These are phyloP conservation scores for Psittacula echo DNA, from an alignment of 2,797 vertebrate species.

Conservation along the genomic window DNA sequence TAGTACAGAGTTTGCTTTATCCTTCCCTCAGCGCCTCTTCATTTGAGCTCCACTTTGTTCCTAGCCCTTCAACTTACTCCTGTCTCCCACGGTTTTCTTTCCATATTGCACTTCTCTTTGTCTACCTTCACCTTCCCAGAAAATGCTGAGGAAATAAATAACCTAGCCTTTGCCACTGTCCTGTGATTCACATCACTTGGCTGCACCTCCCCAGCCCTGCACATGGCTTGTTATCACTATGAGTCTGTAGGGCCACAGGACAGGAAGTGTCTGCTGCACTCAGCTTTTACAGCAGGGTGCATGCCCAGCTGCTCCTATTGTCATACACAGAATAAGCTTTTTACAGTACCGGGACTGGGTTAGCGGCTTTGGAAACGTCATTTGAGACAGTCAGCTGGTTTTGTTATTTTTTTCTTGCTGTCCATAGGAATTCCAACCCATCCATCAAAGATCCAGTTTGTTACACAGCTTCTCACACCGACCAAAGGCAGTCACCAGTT, in stretches of 20 bases:
- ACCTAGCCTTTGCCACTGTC: background rate
- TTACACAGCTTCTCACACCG: background rate
- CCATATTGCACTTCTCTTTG: background rate
- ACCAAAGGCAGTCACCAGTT: background rate
- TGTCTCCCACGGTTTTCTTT: background rate
- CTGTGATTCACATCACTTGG: background rate
- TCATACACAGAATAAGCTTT: background rate
- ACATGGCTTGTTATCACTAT: background rate
- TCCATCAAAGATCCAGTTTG: background rate
- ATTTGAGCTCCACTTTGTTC: rapidly evolving
- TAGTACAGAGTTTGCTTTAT: background rate
- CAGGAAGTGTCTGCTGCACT: background rate
- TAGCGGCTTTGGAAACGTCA: background rate
- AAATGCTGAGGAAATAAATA: background rate
- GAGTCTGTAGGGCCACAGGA: background rate
- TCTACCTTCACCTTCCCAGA: background rate
- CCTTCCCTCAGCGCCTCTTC: background rate
- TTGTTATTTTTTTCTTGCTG: background rate
- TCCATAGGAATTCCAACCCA: background rate
- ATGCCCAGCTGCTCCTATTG: background rate
- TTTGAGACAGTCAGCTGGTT: background rate
- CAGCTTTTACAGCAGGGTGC: background rate
- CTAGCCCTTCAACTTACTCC: background rate
- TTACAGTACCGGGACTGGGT: background rate
- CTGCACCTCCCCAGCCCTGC: background rate